These are phyloP conservation scores for Gallinago jamesoni DNA, from an alignment of 2,113 vertebrate genomes.

Conservation along the genomic window DNA sequence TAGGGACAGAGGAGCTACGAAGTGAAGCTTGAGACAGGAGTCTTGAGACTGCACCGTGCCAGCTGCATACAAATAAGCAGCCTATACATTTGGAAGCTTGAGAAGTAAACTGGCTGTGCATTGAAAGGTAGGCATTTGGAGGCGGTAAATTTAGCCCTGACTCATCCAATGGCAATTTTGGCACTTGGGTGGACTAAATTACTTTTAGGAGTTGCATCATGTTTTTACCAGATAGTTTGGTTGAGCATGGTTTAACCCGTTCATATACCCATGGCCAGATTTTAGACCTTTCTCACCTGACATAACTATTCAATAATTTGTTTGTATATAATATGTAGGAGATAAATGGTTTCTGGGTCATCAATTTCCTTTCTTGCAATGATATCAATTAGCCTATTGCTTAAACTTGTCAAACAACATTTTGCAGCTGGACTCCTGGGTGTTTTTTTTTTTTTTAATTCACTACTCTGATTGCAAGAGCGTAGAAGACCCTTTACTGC, in stretches of 20 bases:
- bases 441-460: not conserved
- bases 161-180: constrained; percentile 66
- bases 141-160: constrained; percentile 68
- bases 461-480: not conserved
- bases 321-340: not conserved
- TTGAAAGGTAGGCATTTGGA: constrained; percentile 70
- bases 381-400: not conserved
- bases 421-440: not conserved
- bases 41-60: not conserved
- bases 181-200: constrained; percentile 65
- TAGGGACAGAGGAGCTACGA: not conserved
- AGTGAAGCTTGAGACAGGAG: not conserved
- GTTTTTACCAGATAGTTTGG: constrained; percentile 55
- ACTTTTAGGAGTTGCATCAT: constrained; percentile 61
- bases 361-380: not conserved
- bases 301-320: not conserved
- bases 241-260: constrained; percentile 39
- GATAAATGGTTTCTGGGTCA: not conserved
- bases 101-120: constrained; percentile 56
- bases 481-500: not conserved
- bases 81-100: constrained; percentile 60
- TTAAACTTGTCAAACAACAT: not conserved
- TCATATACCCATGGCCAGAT: not conserved
- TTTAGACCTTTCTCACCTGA: not conserved
- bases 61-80: constrained; percentile 51